Conservation (phyloP, 2,797 vertebrate genomes). For the Microctenopoma lineatum region DNA sequence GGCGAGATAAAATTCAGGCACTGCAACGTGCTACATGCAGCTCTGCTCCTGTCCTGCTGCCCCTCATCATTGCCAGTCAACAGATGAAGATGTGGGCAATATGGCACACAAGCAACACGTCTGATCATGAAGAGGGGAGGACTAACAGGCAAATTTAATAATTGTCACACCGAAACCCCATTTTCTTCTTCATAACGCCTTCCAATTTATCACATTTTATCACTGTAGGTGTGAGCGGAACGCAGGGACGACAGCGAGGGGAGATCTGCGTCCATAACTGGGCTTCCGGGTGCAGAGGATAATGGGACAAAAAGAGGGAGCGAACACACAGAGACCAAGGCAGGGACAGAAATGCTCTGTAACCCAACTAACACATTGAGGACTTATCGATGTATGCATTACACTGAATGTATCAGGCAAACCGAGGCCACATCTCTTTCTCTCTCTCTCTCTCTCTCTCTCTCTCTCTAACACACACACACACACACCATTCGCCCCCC, state of each 20-base stretch:
- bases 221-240: constrained; percentile 49
- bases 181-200: constrained; percentile 48
- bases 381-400: constrained; percentile 77
- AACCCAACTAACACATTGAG: constrained; percentile 70
- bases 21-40: constrained; percentile 45
- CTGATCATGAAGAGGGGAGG: constrained; percentile 49
- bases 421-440: constrained; percentile 64
- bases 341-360: constrained; percentile 62
- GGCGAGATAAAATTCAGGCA: constrained; percentile 62
- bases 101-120: constrained; percentile 66
- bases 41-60: constrained; percentile 53
- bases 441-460: constrained; percentile 47
- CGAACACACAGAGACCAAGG: constrained; percentile 24
- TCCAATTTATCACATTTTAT: constrained; percentile 56
- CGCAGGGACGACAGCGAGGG: constrained; percentile 45
- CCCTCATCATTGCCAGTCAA: constrained; percentile 61
- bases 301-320: constrained; percentile 25
- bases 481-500: background rate
- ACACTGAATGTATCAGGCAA: constrained; percentile 70
- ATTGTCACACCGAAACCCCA: constrained; percentile 64
- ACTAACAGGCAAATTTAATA: constrained; percentile 61
- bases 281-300: constrained; percentile 43
- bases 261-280: constrained; percentile 47
- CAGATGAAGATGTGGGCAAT: constrained; percentile 69
- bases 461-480: background rate